Percentiles rank a stretch among this genome's conserved stretches.
phyloP scores from a whole-genome alignment of 2,113 vertebrate genomes.

The Stegostoma tigrinum region DNA sequence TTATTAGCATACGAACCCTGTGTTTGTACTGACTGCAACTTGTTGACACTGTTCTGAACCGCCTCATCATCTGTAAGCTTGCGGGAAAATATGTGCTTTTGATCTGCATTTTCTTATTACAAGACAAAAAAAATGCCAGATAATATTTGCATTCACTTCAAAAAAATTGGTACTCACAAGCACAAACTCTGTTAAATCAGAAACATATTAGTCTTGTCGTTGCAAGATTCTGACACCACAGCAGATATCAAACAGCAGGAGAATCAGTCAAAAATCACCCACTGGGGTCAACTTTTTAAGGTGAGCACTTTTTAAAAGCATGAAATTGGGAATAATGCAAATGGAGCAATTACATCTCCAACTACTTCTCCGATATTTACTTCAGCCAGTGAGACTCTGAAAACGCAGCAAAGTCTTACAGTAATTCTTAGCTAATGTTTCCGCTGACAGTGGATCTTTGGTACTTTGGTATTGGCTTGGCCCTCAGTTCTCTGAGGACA shows the following conservation, averaged over 20 bases:
- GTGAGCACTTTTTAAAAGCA: neutral
- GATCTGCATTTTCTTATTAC: neutral
- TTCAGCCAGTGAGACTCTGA: neutral
- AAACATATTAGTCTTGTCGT: neutral
- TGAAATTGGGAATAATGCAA: neutral
- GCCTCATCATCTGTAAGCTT: neutral
- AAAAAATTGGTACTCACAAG: neutral
- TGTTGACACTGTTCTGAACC: constrained; percentile 7
- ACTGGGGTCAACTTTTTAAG: neutral
- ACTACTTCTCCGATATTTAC: neutral
- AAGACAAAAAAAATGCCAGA: neutral
- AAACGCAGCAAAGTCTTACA: neutral
- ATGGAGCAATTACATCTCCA: neutral
- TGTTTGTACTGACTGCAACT: neutral
- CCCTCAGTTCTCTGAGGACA: neutral
- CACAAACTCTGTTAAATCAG: neutral
- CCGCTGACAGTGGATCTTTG: neutral
- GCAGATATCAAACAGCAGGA: neutral
- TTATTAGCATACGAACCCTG: neutral
- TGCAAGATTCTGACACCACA: neutral
- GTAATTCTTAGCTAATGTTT: neutral
- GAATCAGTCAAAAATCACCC: neutral
- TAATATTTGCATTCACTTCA: neutral
- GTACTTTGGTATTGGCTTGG: neutral
- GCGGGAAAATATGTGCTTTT: neutral